Evolutionary conservation across 2,797 vertebrate genomes (phyloP).

Genomic region (Loriculus beryllinus): DNA sequence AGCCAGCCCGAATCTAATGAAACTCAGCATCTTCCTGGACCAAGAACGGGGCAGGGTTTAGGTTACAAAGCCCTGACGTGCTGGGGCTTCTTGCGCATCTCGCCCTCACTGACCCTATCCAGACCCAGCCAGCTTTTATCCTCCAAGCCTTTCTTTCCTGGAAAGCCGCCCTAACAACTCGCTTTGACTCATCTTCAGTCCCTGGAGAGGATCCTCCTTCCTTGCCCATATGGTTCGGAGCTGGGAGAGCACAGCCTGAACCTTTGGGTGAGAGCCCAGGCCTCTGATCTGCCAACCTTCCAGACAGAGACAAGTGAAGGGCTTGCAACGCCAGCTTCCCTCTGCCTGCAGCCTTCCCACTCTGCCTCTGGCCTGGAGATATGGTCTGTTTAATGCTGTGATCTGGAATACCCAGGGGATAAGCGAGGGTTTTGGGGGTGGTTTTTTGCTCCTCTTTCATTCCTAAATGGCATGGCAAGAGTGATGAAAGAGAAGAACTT

Average conservation of each 20-base stretch:
- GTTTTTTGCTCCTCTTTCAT: accelerated
- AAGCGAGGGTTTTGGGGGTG: neutral
- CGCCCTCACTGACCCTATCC: neutral
- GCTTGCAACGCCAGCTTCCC: neutral
- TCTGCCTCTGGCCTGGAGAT: neutral
- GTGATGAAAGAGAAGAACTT: neutral
- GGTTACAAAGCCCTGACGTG: neutral
- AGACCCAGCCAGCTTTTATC: neutral
- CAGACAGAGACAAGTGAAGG: neutral
- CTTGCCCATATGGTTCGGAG: neutral
- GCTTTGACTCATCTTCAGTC: neutral
- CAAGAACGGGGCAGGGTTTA: neutral
- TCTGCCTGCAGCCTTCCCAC: neutral
- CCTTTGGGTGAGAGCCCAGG: neutral
- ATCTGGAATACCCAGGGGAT: neutral
- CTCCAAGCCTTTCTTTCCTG: slow-evolving; percentile 21
- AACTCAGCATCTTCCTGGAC: neutral
- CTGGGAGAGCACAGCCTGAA: slow-evolving; percentile 16
- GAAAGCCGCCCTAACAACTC: neutral
- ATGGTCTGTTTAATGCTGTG: neutral
- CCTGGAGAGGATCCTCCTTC: slow-evolving; percentile 3
- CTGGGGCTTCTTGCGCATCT: neutral
- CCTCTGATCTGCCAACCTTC: neutral
- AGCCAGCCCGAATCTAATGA: neutral
- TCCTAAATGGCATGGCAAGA: accelerated